Conservation (phyloP, 2,888 invertebrate genomes). For the Callyntrura guangdongensis region DNA sequence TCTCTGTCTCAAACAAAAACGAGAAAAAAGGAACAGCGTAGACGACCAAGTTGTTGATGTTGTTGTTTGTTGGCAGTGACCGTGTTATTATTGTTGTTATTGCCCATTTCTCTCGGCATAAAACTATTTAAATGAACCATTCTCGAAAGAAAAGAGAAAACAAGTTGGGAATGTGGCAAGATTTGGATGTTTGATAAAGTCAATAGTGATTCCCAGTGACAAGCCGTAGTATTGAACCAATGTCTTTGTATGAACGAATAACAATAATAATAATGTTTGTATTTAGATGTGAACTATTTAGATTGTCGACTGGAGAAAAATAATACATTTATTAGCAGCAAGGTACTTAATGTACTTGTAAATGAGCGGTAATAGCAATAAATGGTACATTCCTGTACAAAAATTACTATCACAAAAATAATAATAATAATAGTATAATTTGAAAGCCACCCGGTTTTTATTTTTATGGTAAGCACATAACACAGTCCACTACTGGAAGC, state of each 20-base stretch:
- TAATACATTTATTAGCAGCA: slow-evolving; percentile 37
- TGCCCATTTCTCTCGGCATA: slow-evolving; percentile 37
- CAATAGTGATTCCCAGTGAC: slow-evolving; percentile 75
- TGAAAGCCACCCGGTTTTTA: slow-evolving; percentile 54
- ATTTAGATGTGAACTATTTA: neutral
- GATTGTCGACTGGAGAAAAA: slow-evolving; percentile 29
- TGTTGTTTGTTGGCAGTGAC: slow-evolving; percentile 11
- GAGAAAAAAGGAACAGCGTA: slow-evolving; percentile 8
- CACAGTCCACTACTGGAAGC: slow-evolving; percentile 30
- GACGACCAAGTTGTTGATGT: neutral
- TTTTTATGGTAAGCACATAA: slow-evolving; percentile 15
- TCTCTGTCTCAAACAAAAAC: neutral
- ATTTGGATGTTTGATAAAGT: slow-evolving; percentile 70
- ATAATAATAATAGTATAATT: slow-evolving; percentile 13
- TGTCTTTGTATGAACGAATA: neutral
- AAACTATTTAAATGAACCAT: slow-evolving; percentile 36
- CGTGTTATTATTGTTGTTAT: slow-evolving; percentile 28
- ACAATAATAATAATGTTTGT: neutral
- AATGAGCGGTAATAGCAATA: slow-evolving; percentile 62
- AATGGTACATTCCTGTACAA: slow-evolving; percentile 34
- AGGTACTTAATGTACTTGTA: slow-evolving; percentile 37
- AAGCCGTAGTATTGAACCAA: slow-evolving; percentile 32
- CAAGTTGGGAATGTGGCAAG: slow-evolving; percentile 23
- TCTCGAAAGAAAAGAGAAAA: slow-evolving; percentile 31
- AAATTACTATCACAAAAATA: slow-evolving; percentile 41